phyloP scores from a whole-genome alignment of 2,888 invertebrate genomes.

The Tiliacea aurago region DNA sequence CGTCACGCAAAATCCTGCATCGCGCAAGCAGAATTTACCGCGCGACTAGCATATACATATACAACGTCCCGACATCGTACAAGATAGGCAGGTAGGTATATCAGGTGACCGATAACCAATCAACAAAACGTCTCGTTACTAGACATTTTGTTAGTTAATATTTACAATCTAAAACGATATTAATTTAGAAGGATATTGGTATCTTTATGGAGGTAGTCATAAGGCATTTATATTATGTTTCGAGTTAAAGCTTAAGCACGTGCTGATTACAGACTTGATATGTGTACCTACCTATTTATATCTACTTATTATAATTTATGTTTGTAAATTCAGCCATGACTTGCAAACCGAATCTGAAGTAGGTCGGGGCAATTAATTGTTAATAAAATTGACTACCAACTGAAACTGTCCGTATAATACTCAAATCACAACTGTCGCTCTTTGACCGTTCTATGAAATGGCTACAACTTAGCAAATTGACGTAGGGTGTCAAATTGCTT shows the following conservation, averaged over 20 bases:
- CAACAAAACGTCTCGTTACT: not conserved
- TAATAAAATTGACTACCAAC: not conserved
- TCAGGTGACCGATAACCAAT: not conserved
- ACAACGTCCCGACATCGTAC: too few species aligned
- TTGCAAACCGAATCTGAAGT: not conserved
- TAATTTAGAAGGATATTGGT: not conserved
- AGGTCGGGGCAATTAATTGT: not conserved
- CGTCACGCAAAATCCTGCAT: too few species aligned
- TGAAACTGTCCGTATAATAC: not conserved
- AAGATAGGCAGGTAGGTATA: too few species aligned
- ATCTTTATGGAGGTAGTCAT: not conserved
- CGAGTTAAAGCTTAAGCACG: not conserved
- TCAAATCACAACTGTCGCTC: not conserved
- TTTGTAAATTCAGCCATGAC: not conserved
- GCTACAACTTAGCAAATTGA: too few species aligned
- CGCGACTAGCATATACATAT: too few species aligned
- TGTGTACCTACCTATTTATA: not conserved
- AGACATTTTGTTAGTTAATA: not conserved
- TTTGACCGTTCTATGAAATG: not conserved
- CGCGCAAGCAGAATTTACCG: too few species aligned
- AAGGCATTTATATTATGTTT: not conserved
- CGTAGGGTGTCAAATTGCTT: not conserved
- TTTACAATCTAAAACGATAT: not conserved
- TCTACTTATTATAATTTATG: not conserved
- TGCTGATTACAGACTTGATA: not conserved